Base-by-base conservation (phyloP, 1,140 invertebrate genomes). In the Psilanteris sp. region DNA sequence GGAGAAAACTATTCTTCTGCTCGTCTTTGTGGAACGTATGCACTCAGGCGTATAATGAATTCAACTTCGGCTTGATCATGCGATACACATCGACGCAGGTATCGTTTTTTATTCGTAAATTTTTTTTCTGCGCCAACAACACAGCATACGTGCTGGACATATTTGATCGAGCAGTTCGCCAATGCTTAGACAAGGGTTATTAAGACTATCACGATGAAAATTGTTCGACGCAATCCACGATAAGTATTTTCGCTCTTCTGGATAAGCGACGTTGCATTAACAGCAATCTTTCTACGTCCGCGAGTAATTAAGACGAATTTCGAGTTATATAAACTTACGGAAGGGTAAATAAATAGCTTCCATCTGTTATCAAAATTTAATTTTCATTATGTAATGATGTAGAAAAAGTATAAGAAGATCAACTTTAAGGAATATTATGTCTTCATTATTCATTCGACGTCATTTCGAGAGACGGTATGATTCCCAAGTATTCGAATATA, bases 301-400 rank as follows among this genome's bases (percentile, higher is more conserved):
- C 13, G 43, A 46, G 43, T 66, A 66, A 66, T 66, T 66, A 66
- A 66, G 61, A 67, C 37, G 27, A 54, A 55, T 46, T 44, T 26
- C 22, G n/a, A 22, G 22, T 46, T 50, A 18, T 20, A 31, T 20
- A 15, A 41, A 64, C 10, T 50, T 62, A 39, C 32, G 41, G 16
- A 36, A 41, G 22, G 50, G 54, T 54, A 50, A 50, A 55, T 57
- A 67, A 67, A 46, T 46, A 36, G 48, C 62, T 22, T 31, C 39
- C 48, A 55, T 54, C 61, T 36, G 61, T 44, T 54, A 27, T 6
- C 22, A 24, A 29, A 34, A 54, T 43, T 43, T 18, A 54, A 66
- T 54, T 66, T 66, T 66, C 61, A 46, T 66, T 66, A 55, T 37
- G 48, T 66, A 66, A 52, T 29, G 59, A 27, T 29, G 29, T 14